Percentiles rank a stretch among this genome's conserved stretches.
These are phyloP conservation scores for Todus mexicanus DNA, from an alignment of 2,797 vertebrate genomes.

Conservation along the genomic window DNA sequence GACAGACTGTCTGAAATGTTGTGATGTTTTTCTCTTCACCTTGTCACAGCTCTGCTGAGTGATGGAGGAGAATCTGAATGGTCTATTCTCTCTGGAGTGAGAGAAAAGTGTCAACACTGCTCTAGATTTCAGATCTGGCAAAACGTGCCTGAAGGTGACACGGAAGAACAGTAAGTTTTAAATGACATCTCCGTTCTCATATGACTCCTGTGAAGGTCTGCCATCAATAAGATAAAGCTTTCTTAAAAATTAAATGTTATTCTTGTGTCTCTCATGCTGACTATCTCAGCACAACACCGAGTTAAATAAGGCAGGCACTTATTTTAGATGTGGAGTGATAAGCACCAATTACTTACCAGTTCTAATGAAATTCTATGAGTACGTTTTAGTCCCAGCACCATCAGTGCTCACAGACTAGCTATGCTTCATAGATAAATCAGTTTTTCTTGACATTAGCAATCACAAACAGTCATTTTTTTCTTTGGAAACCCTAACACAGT, in stretches of 20 bases:
- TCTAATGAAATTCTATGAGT: neutral
- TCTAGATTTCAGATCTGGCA: slow-evolving; percentile 71
- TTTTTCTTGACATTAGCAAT: neutral
- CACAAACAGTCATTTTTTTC: neutral
- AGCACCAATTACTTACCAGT: neutral
- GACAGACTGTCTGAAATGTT: slow-evolving; percentile 55
- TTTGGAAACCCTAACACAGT: neutral
- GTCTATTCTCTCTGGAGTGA: slow-evolving; percentile 65
- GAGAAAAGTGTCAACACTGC: slow-evolving; percentile 65
- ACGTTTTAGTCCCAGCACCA: neutral
- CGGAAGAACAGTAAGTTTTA: slow-evolving; percentile 1
- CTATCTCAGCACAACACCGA: neutral
- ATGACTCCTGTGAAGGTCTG: slow-evolving; percentile 5
- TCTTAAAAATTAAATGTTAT: neutral
- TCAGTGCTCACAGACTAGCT: neutral
- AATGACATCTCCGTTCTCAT: slow-evolving; percentile 42
- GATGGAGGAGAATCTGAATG: slow-evolving; percentile 62
- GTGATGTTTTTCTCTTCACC: slow-evolving; percentile 65
- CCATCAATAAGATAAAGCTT: slow-evolving; percentile 20
- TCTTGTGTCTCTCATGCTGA: neutral
- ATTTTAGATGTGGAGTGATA: neutral
- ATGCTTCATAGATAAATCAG: neutral
- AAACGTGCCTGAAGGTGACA: slow-evolving; percentile 52
- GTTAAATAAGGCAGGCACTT: neutral
- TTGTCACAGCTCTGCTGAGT: slow-evolving; percentile 73